A percentile compares a stretch with the other conserved stretches of the same genome.
phyloP scores from a whole-genome alignment of 2,113 vertebrate species.

The Podarcis muralis region DNA sequence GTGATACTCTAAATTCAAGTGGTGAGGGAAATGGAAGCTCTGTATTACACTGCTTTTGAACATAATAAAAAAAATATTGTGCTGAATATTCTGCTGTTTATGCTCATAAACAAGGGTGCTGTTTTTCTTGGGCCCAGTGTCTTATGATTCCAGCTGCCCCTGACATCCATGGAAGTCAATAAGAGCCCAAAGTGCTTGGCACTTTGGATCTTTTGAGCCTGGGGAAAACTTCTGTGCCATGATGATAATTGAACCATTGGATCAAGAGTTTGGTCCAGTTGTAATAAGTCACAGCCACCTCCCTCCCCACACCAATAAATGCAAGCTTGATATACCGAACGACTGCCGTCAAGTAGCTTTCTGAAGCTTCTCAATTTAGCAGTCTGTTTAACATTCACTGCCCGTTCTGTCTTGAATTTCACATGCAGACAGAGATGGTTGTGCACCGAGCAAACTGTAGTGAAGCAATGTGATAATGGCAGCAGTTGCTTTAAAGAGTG shows the following conservation, averaged over 20 bases:
- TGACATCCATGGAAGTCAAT: not conserved
- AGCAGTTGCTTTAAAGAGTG: not conserved
- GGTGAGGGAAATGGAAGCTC: not conserved
- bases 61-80: not conserved
- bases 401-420: not conserved
- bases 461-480: not conserved
- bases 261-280: not conserved
- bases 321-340: not conserved
- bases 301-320: not conserved
- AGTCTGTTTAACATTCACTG: not conserved
- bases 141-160: not conserved
- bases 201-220: not conserved
- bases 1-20: not conserved
- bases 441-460: not conserved
- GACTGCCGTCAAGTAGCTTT: not conserved
- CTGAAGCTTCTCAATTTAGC: not conserved
- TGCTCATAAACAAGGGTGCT: not conserved
- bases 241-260: conserved; percentile 1
- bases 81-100: not conserved
- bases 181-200: not conserved
- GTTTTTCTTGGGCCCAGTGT: not conserved
- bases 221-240: not conserved
- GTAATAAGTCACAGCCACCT: not conserved
- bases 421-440: not conserved
- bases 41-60: not conserved